These are phyloP conservation scores for Thalassoma bifasciatum DNA, from an alignment of 2,113 vertebrate species.

Conservation along the genomic window DNA sequence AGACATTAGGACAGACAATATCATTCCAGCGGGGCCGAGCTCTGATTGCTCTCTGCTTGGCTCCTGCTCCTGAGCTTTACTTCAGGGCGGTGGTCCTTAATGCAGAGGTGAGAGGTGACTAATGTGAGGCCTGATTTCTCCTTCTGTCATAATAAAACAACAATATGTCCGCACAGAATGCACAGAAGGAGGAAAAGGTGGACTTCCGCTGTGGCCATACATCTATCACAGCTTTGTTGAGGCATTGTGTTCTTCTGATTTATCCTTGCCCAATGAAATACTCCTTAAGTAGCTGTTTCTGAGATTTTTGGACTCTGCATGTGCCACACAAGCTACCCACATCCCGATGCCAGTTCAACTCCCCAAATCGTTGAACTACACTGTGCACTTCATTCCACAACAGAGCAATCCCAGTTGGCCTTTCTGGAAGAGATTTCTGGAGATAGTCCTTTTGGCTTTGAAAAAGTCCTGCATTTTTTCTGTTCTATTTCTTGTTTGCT, in stretches of 20 bases:
- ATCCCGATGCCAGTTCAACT: neutral
- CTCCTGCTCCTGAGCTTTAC: constrained; percentile 34
- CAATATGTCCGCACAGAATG: constrained; percentile 35
- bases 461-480: constrained; percentile 3
- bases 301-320: neutral
- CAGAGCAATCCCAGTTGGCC: no score
- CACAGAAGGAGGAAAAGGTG: constrained; percentile 46
- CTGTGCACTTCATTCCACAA: neutral
- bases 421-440: constrained; percentile 15
- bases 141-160: constrained; percentile 60
- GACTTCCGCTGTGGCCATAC: constrained; percentile 27
- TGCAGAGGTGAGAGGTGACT: constrained; percentile 63
- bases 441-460: neutral
- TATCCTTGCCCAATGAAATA: neutral
- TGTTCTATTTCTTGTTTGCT: no score
- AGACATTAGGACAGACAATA: constrained; percentile 64
- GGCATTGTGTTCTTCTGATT: neutral
- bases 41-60: constrained; percentile 59
- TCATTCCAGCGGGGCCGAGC: constrained; percentile 37
- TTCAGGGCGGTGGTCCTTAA: constrained; percentile 56
- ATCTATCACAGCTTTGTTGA: constrained; percentile 30
- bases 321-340: neutral
- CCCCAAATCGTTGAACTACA: neutral
- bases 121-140: constrained; percentile 52
- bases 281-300: neutral